phyloP scores from a whole-genome alignment of 2,888 invertebrate species.

The Aromia moschata region DNA sequence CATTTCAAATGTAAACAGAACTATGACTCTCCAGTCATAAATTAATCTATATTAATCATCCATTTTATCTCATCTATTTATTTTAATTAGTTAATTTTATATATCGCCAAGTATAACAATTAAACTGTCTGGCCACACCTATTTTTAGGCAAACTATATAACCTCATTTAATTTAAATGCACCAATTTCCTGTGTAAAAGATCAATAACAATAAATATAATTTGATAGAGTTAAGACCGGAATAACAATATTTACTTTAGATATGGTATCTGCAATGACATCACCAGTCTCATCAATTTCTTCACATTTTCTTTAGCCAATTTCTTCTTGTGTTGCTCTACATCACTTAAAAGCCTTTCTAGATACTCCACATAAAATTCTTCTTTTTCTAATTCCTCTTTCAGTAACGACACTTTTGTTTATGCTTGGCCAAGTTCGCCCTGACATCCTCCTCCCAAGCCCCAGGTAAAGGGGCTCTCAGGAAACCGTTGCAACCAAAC shows the following conservation, averaged over 20 bases:
- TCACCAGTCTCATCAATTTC: constrained; percentile 46
- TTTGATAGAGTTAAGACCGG: constrained; percentile 2
- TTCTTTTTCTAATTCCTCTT: constrained; percentile 89
- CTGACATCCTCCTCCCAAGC: constrained; percentile 94
- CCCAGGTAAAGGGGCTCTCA: constrained; percentile 87
- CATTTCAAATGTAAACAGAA: too few relatives aligned
- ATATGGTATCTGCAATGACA: constrained; percentile 54
- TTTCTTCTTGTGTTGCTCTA: constrained; percentile 80
- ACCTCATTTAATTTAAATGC: neutral
- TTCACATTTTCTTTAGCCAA: constrained; percentile 56
- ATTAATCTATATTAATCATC: too few relatives aligned
- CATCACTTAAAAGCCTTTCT: constrained; percentile 84
- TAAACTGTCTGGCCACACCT: constrained; percentile 11
- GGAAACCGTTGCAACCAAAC: constrained; percentile 93
- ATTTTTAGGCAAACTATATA: constrained; percentile 4
- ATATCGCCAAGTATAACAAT: too few relatives aligned
- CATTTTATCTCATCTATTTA: too few relatives aligned
- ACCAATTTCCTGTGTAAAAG: neutral
- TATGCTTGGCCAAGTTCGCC: constrained; percentile 88
- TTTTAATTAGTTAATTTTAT: constrained; percentile 6
- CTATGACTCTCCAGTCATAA: too few relatives aligned
- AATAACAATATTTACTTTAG: constrained; percentile 56
- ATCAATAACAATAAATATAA: neutral
- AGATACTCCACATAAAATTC: constrained; percentile 91
- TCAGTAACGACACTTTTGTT: constrained; percentile 82